Percentiles rank a stretch among this genome's conserved stretches.
phyloP scores from a whole-genome alignment of 2,113 vertebrate genomes.

The Sylvilagus bachmani region DNA sequence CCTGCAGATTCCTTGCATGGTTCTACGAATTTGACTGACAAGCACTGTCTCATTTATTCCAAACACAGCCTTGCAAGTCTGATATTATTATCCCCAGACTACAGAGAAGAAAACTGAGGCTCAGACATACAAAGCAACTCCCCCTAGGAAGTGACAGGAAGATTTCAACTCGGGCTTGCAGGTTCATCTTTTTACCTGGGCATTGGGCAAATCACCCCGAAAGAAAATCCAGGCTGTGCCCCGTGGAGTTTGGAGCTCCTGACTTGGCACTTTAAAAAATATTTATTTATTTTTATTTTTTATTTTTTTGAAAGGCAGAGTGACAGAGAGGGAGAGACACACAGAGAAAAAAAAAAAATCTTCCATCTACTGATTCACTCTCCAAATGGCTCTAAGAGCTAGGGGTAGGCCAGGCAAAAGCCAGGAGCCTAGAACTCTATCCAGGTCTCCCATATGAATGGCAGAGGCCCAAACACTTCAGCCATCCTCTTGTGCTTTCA shows the following conservation, averaged over 20 bases:
- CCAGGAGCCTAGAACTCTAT: no score
- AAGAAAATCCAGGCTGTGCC: not conserved
- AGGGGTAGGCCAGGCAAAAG: no score
- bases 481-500: no score
- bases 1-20: not conserved
- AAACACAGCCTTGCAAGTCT: not conserved
- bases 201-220: accelerated
- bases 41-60: not conserved
- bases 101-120: not conserved
- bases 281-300: no score
- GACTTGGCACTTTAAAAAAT: not conserved
- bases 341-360: no score
- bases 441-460: no score
- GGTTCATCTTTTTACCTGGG: not conserved
- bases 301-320: no score
- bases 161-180: not conserved
- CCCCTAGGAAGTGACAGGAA: not conserved
- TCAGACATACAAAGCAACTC: not conserved
- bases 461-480: no score
- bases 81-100: not conserved
- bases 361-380: no score
- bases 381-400: no score
- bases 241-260: not conserved
- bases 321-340: no score
- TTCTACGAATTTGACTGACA: not conserved